Evolutionary conservation across 1,140 invertebrate species (phyloP).

Genomic region (Bombus difficillimus): DNA sequence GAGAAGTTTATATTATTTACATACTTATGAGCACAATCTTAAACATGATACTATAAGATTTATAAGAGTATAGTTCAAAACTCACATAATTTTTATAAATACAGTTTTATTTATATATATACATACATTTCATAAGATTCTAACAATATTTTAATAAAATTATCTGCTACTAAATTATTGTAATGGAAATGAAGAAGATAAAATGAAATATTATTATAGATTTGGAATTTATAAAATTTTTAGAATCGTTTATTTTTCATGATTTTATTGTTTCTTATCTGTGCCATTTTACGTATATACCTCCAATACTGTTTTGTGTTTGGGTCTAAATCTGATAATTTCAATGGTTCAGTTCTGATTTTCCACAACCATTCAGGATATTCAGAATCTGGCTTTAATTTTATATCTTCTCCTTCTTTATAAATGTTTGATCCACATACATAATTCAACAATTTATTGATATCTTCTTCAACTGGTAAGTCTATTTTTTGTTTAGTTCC

Average conservation of each 20-base stretch:
- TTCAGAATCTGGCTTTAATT: conserved; percentile 92
- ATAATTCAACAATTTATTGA: conserved; percentile 89
- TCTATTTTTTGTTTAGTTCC: conserved; percentile 85
- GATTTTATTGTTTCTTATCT: conserved; percentile 84
- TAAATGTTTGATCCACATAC: conserved; percentile 94
- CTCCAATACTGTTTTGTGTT: conserved; percentile 92
- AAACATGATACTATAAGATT: background rate
- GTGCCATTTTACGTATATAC: conserved; percentile 85
- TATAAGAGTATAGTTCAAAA: background rate
- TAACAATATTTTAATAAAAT: background rate
- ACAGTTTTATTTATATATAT: conserved; percentile 11
- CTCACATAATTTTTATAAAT: background rate
- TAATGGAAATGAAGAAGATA: background rate
- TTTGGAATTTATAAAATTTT: conserved; percentile 14
- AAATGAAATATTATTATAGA: background rate
- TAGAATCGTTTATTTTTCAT: conserved; percentile 76
- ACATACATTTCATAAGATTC: conserved; percentile 6
- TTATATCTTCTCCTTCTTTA: conserved; percentile 90
- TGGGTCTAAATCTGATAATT: conserved; percentile 90
- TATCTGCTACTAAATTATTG: background rate
- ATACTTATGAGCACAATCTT: background rate
- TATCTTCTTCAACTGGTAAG: conserved; percentile 93
- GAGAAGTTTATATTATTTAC: background rate
- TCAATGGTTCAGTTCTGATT: conserved; percentile 84
- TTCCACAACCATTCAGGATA: conserved; percentile 97